phyloP scores from a whole-genome alignment of 37 sponge, comb jelly and placozoan species.

The Chondrosia reniformis region DNA sequence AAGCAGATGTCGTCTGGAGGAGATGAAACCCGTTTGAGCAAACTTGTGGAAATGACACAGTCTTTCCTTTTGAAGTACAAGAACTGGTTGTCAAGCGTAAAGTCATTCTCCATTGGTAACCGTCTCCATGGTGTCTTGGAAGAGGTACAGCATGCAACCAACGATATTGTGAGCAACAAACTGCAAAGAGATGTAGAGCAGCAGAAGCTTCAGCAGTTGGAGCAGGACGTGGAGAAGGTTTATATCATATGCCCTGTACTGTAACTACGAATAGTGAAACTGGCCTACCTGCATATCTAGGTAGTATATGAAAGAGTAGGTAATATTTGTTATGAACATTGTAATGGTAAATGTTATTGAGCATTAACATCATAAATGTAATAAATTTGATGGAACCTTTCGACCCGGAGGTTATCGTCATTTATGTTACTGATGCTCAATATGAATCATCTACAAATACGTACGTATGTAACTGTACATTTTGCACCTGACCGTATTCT shows the following conservation, averaged over 20 bases:
- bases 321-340: no score
- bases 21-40: not conserved
- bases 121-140: not conserved
- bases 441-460: not conserved
- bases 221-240: constrained; percentile 17
- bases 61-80: not conserved
- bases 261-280: no score
- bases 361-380: no score
- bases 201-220: not conserved
- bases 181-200: not conserved
- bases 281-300: no score
- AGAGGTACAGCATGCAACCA: not conserved
- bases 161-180: not conserved
- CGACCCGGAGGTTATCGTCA: no score
- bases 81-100: not conserved
- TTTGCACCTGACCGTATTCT: no score
- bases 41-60: not conserved
- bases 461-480: not conserved
- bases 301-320: no score
- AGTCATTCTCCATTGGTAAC: not conserved
- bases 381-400: no score
- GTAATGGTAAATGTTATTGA: no score
- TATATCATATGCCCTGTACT: not conserved
- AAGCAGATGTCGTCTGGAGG: no score
- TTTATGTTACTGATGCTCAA: no score